phyloP scores from a whole-genome alignment of 2,888 invertebrate genomes.

The Pimpla rufipes region DNA sequence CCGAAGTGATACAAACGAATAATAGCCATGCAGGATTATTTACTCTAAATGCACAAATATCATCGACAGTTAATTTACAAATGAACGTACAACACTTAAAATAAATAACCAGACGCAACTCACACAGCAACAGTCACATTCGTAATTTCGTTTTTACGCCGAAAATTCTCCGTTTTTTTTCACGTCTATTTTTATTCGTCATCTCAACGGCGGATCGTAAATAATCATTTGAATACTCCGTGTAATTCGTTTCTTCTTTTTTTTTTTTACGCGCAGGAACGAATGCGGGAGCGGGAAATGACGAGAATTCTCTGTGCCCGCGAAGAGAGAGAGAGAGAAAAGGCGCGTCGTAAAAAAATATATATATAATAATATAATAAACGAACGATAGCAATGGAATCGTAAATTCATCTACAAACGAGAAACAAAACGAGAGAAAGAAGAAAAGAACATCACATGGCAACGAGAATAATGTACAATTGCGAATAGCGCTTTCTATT shows the following conservation, averaged over 20 bases:
- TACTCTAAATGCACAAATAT: slow-evolving; percentile 53
- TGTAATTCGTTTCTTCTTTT: no score
- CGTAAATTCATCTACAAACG: slow-evolving; percentile 26
- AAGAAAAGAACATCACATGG: slow-evolving; percentile 30
- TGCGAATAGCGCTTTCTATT: not conserved
- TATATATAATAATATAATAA: slow-evolving; percentile 31
- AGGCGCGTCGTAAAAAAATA: slow-evolving; percentile 24
- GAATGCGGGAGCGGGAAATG: slow-evolving; percentile 27
- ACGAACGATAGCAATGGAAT: slow-evolving; percentile 16
- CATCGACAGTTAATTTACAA: slow-evolving; percentile 56
- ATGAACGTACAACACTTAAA: slow-evolving; percentile 61
- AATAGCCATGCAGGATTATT: slow-evolving; percentile 63
- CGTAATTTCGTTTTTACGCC: slow-evolving; percentile 18
- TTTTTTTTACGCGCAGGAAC: slow-evolving; percentile 29
- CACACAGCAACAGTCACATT: slow-evolving; percentile 60
- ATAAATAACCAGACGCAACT: slow-evolving; percentile 62
- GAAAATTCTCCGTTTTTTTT: not conserved
- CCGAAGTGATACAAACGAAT: slow-evolving; percentile 39
- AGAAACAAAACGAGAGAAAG: not conserved
- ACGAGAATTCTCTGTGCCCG: slow-evolving; percentile 36
- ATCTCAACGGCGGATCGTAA: slow-evolving; percentile 15
- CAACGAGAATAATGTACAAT: slow-evolving; percentile 57
- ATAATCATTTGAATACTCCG: not conserved
- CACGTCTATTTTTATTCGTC: not conserved
- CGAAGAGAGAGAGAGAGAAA: no score